These are phyloP conservation scores for Lycaena phlaeas DNA, from an alignment of 2,888 invertebrate genomes.

Conservation along the genomic window DNA sequence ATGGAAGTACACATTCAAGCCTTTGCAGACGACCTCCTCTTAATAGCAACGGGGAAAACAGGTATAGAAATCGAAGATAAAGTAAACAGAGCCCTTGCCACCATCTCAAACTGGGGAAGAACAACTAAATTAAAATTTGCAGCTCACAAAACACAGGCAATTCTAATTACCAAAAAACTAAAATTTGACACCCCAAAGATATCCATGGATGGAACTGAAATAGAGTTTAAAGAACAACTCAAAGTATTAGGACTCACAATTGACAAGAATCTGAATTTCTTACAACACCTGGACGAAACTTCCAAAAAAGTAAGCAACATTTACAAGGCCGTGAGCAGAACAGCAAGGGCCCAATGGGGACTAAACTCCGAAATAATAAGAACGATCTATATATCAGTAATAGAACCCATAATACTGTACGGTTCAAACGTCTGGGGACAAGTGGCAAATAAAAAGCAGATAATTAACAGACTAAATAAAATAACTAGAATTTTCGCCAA, in stretches of 20 bases:
- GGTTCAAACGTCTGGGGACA: conserved; percentile 5
- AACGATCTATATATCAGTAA: conserved; percentile 2
- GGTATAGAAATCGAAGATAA: too few species aligned
- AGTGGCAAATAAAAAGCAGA: not conserved
- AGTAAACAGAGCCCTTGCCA: not conserved
- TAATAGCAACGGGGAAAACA: not conserved
- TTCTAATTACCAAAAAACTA: conserved; percentile 9
- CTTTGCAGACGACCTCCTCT: not conserved
- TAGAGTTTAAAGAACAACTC: too few species aligned
- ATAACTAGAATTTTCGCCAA: conserved; percentile 4
- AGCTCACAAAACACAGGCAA: conserved; percentile 10
- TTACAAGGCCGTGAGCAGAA: not conserved
- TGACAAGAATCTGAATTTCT: too few species aligned
- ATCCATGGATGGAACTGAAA: too few species aligned
- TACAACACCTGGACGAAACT: too few species aligned
- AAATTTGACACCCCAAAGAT: too few species aligned
- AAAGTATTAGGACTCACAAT: too few species aligned
- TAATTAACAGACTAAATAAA: not conserved
- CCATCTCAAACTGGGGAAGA: not conserved
- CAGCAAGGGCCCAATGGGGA: conserved; percentile 11
- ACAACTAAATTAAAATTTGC: conserved; percentile 11
- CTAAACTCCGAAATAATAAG: conserved; percentile 6
- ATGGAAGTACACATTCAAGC: not conserved
- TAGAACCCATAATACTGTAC: conserved; percentile 8
- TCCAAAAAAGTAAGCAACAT: too few species aligned